Conservation (phyloP, 2,113 vertebrate species). For the Sitta europaea region DNA sequence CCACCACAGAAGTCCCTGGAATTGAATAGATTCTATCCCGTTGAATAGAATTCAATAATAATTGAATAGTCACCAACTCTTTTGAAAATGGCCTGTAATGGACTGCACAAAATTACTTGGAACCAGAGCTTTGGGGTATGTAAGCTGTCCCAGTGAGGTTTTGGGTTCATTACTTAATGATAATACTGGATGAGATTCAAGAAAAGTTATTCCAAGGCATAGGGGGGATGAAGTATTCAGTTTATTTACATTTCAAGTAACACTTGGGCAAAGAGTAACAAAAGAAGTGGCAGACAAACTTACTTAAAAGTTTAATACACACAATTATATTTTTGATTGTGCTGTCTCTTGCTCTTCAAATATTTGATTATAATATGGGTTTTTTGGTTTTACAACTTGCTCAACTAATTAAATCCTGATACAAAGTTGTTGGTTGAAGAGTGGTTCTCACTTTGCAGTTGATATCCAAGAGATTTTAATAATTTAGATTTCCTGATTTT, state of each 20-base stretch:
- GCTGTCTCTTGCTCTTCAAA: background rate
- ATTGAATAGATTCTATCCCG: too few species aligned
- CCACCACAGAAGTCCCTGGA: background rate
- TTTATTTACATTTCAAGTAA: background rate
- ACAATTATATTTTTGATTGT: background rate
- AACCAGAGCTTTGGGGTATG: background rate
- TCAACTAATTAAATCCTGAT: background rate
- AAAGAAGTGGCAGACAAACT: background rate
- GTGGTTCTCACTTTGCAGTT: background rate
- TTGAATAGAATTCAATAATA: too few species aligned
- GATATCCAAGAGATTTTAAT: background rate
- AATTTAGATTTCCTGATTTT: background rate
- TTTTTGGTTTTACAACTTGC: background rate
- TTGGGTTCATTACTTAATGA: background rate
- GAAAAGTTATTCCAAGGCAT: background rate
- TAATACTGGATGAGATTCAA: background rate
- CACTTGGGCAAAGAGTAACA: background rate
- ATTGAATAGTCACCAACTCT: rapidly evolving
- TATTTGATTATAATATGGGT: background rate
- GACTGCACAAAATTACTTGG: rapidly evolving
- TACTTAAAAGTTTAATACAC: background rate
- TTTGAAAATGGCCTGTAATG: background rate
- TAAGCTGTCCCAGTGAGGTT: background rate
- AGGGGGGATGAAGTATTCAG: background rate
- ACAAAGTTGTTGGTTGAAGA: background rate